Conservation (phyloP, 2,797 vertebrate genomes). For the Diplodus sargus region DNA sequence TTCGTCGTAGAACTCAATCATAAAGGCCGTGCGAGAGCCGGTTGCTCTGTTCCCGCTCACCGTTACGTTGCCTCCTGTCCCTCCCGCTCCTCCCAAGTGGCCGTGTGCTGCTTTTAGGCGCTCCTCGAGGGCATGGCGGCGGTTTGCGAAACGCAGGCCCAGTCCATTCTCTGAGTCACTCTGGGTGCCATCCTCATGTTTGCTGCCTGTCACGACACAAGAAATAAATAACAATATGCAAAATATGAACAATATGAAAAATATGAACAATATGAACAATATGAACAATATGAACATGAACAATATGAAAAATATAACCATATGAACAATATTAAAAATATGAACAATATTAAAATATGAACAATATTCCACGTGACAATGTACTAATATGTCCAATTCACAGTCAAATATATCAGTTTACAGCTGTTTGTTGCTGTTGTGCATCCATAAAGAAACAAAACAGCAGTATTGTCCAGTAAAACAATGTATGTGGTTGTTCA, state of each 20-base stretch:
- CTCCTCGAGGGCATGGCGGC: conserved; percentile 90
- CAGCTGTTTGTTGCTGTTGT: conserved; percentile 3
- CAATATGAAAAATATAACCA: no score
- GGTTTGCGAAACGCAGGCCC: conserved; percentile 90
- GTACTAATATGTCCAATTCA: neutral
- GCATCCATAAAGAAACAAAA: neutral
- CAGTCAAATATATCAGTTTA: neutral
- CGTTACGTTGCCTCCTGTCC: conserved; percentile 71
- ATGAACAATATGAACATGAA: no score
- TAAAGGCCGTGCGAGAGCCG: conserved; percentile 91
- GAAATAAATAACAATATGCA: neutral
- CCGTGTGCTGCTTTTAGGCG: conserved; percentile 89
- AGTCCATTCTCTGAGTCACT: conserved; percentile 96
- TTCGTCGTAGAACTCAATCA: conserved; percentile 96
- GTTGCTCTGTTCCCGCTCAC: conserved; percentile 82
- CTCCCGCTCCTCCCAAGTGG: conserved; percentile 55
- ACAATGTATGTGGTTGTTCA: neutral
- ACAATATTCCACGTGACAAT: conserved; percentile 3
- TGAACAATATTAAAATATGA: no score
- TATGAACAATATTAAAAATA: neutral
- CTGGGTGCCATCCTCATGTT: conserved; percentile 97
- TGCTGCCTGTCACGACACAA: conserved; percentile 88
- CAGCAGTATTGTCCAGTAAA: conserved; percentile 2
- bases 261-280: no score
- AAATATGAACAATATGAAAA: neutral